Base-by-base conservation (phyloP, 2,113 vertebrate species). In the Phyllostomus hastatus region DNA sequence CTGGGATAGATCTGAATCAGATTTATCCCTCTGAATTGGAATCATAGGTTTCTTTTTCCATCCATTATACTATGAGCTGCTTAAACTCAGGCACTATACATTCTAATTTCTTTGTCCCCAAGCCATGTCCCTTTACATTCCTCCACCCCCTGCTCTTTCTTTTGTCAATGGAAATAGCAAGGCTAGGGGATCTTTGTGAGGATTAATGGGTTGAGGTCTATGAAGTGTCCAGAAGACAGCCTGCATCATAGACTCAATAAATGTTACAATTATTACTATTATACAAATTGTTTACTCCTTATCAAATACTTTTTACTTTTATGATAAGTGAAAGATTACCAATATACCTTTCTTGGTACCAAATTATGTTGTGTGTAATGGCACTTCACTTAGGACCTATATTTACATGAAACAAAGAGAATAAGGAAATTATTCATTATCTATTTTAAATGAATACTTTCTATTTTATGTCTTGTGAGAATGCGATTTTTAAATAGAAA, bases 401-500 rank as follows among this genome's bases (percentile, higher is more conserved):
- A 17, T 5, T 73, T 52, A 19, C 26, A 22, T 92, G 5, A 87
- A 87, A 90, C 5, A 24, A 81, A 89, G 12, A 70, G 19, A 66
- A 41, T 67, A 38, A 57, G 19, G 1, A 59, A 75, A 81, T 22
- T 10, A 28, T 82, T 75, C 35, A 46, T 41, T 72, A 54, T 57
- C 2, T 43, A 84, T 41, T 84, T 75, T 67, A 69, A 81, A 50
- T 46, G 80, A 89, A 41, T 22, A 54, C 7, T 73, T 93, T 94
- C 4, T 28, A 31, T n/a, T 72, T 88, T 46, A 54, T 80, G 14
- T 3, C 8, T 75, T 78, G 10, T 76, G 20, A 87, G n/a, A 9
- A 90, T 81, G 10, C 43, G 10, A 26, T 69, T 66, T 43, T 88
- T 88, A 54, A 33, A 75, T 4, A 87, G 41, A 92, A 82, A 92